Percentiles rank a stretch among this genome's conserved stretches.
Conservation (phyloP, 2,888 invertebrate species). For the Ctena decussata region DNA sequence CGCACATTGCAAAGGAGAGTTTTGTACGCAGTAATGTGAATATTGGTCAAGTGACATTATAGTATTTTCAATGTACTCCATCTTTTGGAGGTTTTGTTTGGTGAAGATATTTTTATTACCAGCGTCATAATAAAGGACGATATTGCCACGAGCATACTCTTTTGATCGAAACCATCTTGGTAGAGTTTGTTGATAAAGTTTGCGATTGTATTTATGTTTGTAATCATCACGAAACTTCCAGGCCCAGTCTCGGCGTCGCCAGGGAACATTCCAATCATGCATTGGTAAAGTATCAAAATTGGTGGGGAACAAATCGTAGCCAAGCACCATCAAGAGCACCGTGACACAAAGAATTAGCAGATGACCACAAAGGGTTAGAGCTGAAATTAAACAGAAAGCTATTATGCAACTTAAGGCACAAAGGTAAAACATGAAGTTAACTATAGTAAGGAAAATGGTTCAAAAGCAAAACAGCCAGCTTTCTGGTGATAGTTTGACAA, state of each 20-base stretch:
- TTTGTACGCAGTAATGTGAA: slow-evolving; percentile 55
- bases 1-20: slow-evolving; percentile 39
- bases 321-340: slow-evolving; percentile 56
- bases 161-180: slow-evolving; percentile 57
- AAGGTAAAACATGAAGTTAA: no score
- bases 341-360: slow-evolving; percentile 61
- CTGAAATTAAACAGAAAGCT: slow-evolving; percentile 56
- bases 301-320: slow-evolving; percentile 76
- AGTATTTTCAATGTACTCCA: slow-evolving; percentile 70
- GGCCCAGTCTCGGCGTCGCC: slow-evolving; percentile 70
- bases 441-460: no score
- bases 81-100: slow-evolving; percentile 66
- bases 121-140: slow-evolving; percentile 72
- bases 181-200: slow-evolving; percentile 48
- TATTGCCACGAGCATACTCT: slow-evolving; percentile 54
- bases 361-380: slow-evolving; percentile 62
- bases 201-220: slow-evolving; percentile 49
- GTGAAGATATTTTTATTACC: slow-evolving; percentile 77
- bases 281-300: slow-evolving; percentile 77
- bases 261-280: slow-evolving; percentile 72
- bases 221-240: slow-evolving; percentile 67
- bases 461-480: no score
- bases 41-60: slow-evolving; percentile 53
- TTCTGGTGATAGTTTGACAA: no score
- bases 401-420: no score